Base-by-base conservation (phyloP, 2,113 vertebrate species). In the Heteronetta atricapilla region DNA sequence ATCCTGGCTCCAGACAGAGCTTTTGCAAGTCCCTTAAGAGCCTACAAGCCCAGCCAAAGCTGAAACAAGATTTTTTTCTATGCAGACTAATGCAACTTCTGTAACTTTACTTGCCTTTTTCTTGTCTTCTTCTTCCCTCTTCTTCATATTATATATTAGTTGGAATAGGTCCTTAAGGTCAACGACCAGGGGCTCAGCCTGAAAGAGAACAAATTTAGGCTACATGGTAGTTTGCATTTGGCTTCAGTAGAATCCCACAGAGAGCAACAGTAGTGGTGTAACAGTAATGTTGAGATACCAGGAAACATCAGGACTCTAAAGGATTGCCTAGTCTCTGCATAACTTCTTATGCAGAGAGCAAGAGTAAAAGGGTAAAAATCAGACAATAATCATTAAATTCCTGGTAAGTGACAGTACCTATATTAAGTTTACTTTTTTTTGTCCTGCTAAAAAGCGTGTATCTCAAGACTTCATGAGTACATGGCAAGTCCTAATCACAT, bases 81-180 rank as follows among this genome's bases (percentile, higher is more conserved):
- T 29, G 40, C 8, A 74, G 34, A 56, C 5, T 62, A 38, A 38
- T n/a, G 5, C 1, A 58, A 4, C n/a, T 81, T 31, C 10, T 25
- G 1, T 26, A 46, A 25, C 40, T 91, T 83, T 88, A 95, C 93
- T 95, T 92, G 97, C 99, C 98, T 98, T 99, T 96, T 98, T 98
- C 82, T 98, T 97, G 60, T 97, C 86, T 36, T 99, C 98, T 4
- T 98, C 98, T 90, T 99, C 99, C 36, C 99, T 99, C 96, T 99
- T 99, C 97, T 98, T 99, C 94, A 98, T 91, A 78, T 99, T 99
- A 93, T 99, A 99, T 92, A 99, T 99, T 92, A 99, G 96, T 92
- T 99, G 99, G 91, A 99, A 99, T 40, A 99, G 98, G 90, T 99
- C 99, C 96, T 99, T 99, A 73, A 99, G 98, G 92, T 99, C 99